Evolutionary conservation across 2,888 invertebrate species (phyloP).

Genomic region (Patella caerulea): DNA sequence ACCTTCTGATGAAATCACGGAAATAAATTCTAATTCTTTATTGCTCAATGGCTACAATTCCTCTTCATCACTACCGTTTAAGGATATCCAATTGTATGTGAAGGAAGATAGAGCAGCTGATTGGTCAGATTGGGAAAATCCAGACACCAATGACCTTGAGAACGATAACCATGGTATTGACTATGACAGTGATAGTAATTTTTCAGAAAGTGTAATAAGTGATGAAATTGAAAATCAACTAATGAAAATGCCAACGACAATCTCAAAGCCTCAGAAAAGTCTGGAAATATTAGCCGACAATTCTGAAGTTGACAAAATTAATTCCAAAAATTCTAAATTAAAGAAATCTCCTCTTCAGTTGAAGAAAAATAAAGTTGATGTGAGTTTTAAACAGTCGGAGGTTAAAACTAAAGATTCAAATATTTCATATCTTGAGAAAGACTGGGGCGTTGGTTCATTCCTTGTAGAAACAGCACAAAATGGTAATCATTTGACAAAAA

Average conservation of each 20-base stretch:
- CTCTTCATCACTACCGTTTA: not conserved
- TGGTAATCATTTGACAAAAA: not conserved
- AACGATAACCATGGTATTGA: not conserved
- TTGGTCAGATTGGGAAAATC: not conserved
- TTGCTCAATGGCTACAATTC: too few species aligned
- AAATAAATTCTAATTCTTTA: too few species aligned
- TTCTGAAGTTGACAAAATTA: not conserved
- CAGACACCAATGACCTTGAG: not conserved
- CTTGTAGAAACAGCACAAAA: not conserved
- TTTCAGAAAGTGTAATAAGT: constrained; percentile 34
- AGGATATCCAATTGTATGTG: constrained; percentile 26
- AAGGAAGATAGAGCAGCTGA: constrained; percentile 32
- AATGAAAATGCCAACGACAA: constrained; percentile 26
- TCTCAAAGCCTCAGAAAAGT: not conserved
- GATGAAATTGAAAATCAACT: constrained; percentile 47
- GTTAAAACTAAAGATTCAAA: not conserved
- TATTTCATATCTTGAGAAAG: not conserved
- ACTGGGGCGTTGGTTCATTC: not conserved
- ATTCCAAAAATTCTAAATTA: not conserved
- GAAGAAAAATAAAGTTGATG: not conserved
- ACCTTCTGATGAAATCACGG: not conserved
- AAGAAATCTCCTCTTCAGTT: not conserved
- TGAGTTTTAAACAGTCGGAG: not conserved
- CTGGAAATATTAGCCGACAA: not conserved
- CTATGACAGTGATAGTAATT: constrained; percentile 11